Percentiles rank a stretch among this genome's conserved stretches.
These are phyloP conservation scores for Dermatemys mawii DNA, from an alignment of 2,113 vertebrate species.

Conservation along the genomic window DNA sequence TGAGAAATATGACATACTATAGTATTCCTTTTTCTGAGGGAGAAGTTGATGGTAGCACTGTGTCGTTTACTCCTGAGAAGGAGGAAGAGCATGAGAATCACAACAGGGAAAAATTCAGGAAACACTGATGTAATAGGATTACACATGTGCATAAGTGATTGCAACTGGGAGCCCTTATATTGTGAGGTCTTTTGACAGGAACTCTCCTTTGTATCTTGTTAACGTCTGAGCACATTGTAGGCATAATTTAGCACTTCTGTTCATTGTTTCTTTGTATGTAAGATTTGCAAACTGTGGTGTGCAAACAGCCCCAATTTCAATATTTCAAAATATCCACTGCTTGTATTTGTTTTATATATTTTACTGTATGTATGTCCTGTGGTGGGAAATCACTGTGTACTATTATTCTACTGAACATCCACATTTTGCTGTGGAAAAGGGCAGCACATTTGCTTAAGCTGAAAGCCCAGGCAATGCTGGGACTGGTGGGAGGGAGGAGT, in stretches of 20 bases:
- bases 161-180: neutral
- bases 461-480: neutral
- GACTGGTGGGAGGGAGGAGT: neutral
- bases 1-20: neutral
- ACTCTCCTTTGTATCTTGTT: neutral
- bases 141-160: neutral
- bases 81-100: neutral
- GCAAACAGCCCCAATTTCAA: neutral
- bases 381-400: neutral
- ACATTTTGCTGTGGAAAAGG: neutral
- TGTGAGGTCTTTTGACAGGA: neutral
- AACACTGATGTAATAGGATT: neutral
- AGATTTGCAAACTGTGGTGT: neutral
- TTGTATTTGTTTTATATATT: neutral
- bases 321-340: neutral
- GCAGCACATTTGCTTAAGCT: neutral
- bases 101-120: neutral
- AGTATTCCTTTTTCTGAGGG: neutral
- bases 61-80: neutral
- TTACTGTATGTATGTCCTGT: neutral
- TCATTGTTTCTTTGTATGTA: neutral
- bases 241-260: neutral
- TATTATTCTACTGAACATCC: neutral
- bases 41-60: neutral
- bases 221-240: neutral